A percentile compares a stretch with the other conserved stretches of the same genome.
phyloP scores from a whole-genome alignment of 2,888 invertebrate genomes.

The Neria commutata region DNA sequence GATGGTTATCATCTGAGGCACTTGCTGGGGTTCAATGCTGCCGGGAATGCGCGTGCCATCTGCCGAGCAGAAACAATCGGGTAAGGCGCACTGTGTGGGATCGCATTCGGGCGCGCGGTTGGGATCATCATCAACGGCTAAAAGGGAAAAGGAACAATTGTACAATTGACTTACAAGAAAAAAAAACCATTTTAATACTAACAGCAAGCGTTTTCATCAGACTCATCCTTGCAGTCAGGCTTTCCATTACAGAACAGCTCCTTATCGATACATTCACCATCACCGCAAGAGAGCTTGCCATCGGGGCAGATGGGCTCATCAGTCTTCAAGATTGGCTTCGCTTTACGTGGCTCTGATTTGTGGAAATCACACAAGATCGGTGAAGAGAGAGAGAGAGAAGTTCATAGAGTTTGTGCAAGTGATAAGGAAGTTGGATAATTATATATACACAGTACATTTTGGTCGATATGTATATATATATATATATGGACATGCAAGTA shows the following conservation, averaged over 20 bases:
- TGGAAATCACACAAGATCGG: background rate
- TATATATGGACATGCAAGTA: background rate
- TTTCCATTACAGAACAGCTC: constrained; percentile 93
- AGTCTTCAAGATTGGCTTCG: constrained; percentile 86
- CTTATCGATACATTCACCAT: constrained; percentile 90
- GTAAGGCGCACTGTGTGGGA: constrained; percentile 83
- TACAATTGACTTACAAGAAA: background rate
- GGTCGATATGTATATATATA: background rate
- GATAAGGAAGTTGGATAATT: background rate
- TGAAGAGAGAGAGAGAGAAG: background rate
- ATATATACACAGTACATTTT: background rate
- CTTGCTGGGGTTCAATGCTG: constrained; percentile 79
- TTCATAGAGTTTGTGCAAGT: too few species aligned
- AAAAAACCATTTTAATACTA: constrained; percentile 66
- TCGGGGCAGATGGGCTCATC: constrained; percentile 92
- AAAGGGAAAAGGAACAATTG: background rate
- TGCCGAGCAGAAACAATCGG: constrained; percentile 92
- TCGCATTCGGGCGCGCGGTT: constrained; percentile 93
- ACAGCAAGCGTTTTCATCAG: constrained; percentile 95
- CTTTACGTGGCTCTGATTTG: constrained; percentile 83
- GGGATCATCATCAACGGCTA: constrained; percentile 88
- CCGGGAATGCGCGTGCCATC: constrained; percentile 90
- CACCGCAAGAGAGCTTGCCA: constrained; percentile 89
- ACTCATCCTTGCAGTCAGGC: constrained; percentile 91
- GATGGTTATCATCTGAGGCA: constrained; percentile 92